Evolutionary conservation across 2,888 invertebrate species (phyloP).

Genomic region (Agonopterix alstromeriana): DNA sequence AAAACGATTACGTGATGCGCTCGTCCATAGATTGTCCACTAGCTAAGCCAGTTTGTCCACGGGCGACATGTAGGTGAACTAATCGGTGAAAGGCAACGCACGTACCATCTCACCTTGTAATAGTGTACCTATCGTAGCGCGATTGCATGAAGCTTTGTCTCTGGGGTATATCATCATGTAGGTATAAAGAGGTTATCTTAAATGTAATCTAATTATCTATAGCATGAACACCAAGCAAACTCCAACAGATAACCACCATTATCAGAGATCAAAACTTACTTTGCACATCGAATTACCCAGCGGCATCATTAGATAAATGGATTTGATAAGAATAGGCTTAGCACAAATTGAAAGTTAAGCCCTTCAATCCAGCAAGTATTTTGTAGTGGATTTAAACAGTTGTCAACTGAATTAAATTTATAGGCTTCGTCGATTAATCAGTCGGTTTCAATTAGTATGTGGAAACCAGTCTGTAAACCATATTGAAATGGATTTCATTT

Average conservation of each 20-base stretch:
- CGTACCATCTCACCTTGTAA: too few species aligned
- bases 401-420: too few species aligned
- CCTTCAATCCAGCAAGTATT: conserved; percentile 7
- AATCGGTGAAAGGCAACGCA: too few species aligned
- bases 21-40: too few species aligned
- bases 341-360: conserved; percentile 9
- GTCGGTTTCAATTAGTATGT: background rate
- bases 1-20: too few species aligned
- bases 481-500: conserved; percentile 10
- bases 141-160: too few species aligned
- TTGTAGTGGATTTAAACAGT: conserved; percentile 19
- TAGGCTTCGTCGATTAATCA: background rate
- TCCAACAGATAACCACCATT: background rate
- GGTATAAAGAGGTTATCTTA: too few species aligned
- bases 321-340: conserved; percentile 8
- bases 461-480: background rate
- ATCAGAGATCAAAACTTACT: conserved; percentile 4
- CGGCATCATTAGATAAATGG: conserved; percentile 13
- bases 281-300: conserved; percentile 1
- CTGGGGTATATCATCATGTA: too few species aligned
- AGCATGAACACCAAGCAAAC: too few species aligned
- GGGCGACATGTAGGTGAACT: too few species aligned
- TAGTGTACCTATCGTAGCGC: too few species aligned
- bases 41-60: too few species aligned
- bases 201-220: background rate